These are phyloP conservation scores for Drosophila micromelanica DNA, from an alignment of 1,140 invertebrate species.

Conservation along the genomic window DNA sequence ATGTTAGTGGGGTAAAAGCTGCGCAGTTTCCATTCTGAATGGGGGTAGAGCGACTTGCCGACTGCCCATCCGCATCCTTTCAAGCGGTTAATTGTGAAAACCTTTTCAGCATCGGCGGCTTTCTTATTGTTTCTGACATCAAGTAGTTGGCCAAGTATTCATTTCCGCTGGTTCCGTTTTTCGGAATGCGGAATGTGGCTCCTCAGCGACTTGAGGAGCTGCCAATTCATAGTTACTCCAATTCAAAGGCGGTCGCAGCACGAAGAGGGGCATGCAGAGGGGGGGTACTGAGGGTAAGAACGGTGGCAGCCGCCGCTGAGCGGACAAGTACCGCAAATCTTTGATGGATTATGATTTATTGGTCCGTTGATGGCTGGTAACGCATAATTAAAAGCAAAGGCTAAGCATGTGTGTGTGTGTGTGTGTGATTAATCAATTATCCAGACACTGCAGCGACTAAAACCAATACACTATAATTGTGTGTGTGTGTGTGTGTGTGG, in stretches of 20 bases:
- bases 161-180: slow-evolving; percentile 54
- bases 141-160: slow-evolving; percentile 70
- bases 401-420: slow-evolving; percentile 9
- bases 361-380: slow-evolving; percentile 65
- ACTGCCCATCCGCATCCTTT: slow-evolving; percentile 32
- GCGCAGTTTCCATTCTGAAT: slow-evolving; percentile 2
- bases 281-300: background rate
- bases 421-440: slow-evolving; percentile 75
- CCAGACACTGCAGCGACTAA: slow-evolving; percentile 53
- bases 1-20: slow-evolving; percentile 68
- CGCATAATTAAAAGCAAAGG: slow-evolving; percentile 77
- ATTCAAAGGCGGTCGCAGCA: slow-evolving; percentile 48
- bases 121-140: slow-evolving; percentile 63
- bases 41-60: slow-evolving; percentile 11
- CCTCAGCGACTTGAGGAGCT: slow-evolving; percentile 34
- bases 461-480: slow-evolving; percentile 42
- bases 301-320: slow-evolving; percentile 36
- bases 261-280: background rate
- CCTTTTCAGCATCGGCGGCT: slow-evolving; percentile 54
- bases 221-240: slow-evolving; percentile 42
- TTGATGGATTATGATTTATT: slow-evolving; percentile 83
- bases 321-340: slow-evolving; percentile 64
- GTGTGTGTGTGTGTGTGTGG: slow-evolving; percentile 32
- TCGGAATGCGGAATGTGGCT: background rate
- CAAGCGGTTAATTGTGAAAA: slow-evolving; percentile 53